phyloP scores from a whole-genome alignment of 2,888 invertebrate species.

The Luffia ferchaultella region DNA sequence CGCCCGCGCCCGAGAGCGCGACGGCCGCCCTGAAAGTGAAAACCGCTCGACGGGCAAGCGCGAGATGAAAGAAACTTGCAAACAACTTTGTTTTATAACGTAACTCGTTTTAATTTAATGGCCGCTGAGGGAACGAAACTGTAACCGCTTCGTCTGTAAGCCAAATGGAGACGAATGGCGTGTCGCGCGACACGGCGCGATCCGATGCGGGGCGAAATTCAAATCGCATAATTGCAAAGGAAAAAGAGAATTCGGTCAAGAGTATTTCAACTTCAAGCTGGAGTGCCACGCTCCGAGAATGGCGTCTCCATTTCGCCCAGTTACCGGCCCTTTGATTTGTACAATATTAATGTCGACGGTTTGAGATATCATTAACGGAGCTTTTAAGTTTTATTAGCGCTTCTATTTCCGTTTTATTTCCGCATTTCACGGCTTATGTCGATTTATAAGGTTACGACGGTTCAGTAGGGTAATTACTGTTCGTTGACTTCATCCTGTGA shows the following conservation, averaged over 20 bases:
- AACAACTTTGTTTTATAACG: not conserved
- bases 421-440: too few species aligned
- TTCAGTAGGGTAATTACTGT: not conserved
- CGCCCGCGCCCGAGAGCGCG: not conserved
- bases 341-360: not conserved
- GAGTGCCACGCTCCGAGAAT: not conserved
- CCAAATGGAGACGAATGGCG: not conserved
- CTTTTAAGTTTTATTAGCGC: not conserved
- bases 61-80: not conserved
- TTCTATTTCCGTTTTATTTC: not conserved
- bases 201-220: not conserved
- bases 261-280: not conserved
- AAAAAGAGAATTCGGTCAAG: not conserved
- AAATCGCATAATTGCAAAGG: not conserved
- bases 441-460: too few species aligned
- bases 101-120: not conserved
- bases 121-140: not conserved
- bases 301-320: not conserved
- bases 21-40: not conserved
- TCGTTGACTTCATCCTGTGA: not conserved
- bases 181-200: not conserved
- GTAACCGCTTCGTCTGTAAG: not conserved
- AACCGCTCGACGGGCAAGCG: not conserved
- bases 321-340: not conserved
- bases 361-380: not conserved